phyloP scores from a whole-genome alignment of 2,888 invertebrate species.

The Shargacucullia verbasci region DNA sequence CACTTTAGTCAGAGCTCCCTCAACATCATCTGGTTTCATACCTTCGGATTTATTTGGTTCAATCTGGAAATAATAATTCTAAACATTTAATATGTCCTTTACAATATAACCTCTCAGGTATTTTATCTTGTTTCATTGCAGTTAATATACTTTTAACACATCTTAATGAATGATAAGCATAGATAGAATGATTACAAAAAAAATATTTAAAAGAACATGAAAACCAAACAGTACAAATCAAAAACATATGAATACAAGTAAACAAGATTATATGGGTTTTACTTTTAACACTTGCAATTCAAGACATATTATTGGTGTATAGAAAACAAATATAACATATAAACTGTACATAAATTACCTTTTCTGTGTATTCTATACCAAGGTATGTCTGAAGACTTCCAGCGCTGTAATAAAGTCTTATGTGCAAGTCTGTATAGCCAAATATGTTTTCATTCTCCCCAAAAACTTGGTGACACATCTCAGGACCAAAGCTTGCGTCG shows the following conservation, averaged over 20 bases:
- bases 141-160: too few relatives aligned
- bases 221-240: background rate
- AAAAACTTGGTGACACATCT: constrained; percentile 98
- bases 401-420: constrained; percentile 94
- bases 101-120: constrained; percentile 21
- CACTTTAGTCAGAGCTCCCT: constrained; percentile 91
- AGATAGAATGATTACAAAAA: too few relatives aligned
- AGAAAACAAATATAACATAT: background rate
- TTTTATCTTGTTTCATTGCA: too few relatives aligned
- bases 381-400: constrained; percentile 94
- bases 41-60: constrained; percentile 89
- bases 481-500: constrained; percentile 91
- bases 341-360: constrained; percentile 73
- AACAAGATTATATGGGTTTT: background rate
- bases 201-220: too few relatives aligned
- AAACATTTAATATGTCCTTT: background rate
- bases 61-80: constrained; percentile 70
- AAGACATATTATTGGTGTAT: background rate
- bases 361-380: constrained; percentile 92
- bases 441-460: constrained; percentile 97
- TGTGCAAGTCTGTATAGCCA: constrained; percentile 95
- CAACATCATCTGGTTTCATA: constrained; percentile 93
- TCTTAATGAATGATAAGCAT: background rate
- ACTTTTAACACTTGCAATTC: background rate
- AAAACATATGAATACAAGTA: background rate